phyloP scores from a whole-genome alignment of 1,140 invertebrate species.

The Pararge aegeria region DNA sequence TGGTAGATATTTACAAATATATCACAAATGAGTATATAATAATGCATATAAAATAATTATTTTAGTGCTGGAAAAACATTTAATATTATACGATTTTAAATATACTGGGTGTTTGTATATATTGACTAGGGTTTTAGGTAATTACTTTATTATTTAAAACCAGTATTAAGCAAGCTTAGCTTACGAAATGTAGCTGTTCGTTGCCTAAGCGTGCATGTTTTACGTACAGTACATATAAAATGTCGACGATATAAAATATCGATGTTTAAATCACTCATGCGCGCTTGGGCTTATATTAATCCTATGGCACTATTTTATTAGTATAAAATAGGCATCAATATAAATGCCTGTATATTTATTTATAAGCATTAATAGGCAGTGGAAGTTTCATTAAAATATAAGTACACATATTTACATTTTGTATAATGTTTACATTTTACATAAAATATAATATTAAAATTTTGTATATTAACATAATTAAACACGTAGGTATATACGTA shows the following conservation, averaged over 20 bases:
- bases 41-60: conserved; percentile 22
- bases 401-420: not conserved
- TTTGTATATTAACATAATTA: not conserved
- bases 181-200: not conserved
- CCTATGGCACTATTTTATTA: conserved; percentile 69
- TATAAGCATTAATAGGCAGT: conserved; percentile 25
- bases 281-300: conserved; percentile 12
- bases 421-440: not conserved
- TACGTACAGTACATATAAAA: not conserved
- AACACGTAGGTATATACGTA: not conserved
- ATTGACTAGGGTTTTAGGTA: conserved; percentile 35
- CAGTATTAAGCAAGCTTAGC: conserved; percentile 2
- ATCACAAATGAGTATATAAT: conserved; percentile 64
- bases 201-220: not conserved
- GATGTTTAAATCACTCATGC: not conserved
- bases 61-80: conserved; percentile 20
- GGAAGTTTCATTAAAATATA: conserved; percentile 9
- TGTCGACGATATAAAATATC: not conserved
- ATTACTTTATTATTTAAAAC: not conserved
- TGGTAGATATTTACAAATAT: conserved; percentile 69
- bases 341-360: conserved; percentile 34
- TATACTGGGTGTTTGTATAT: conserved; percentile 19
- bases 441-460: not conserved
- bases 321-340: conserved; percentile 53
- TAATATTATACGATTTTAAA: conserved; percentile 13